phyloP scores from a whole-genome alignment of 2,113 vertebrate genomes.

The Pithys albifrons region DNA sequence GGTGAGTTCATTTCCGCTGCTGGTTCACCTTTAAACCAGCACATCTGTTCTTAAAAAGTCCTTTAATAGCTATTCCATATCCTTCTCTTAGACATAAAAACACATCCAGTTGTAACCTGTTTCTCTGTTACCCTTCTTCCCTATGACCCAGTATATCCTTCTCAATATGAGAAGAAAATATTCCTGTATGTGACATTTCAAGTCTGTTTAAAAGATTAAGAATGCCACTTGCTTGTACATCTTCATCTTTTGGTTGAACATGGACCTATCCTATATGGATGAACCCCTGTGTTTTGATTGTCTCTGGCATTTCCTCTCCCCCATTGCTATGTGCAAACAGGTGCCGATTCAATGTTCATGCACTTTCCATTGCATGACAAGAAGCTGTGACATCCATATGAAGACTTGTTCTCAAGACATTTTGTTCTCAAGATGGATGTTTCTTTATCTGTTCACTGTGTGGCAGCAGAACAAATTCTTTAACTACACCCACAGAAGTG shows the following conservation, averaged over 20 bases:
- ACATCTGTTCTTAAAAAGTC: neutral
- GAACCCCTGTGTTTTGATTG: neutral
- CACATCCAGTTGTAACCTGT: neutral
- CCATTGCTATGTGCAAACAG: neutral
- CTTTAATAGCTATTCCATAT: neutral
- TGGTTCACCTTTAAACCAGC: too few species aligned
- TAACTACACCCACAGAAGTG: neutral
- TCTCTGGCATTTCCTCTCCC: neutral
- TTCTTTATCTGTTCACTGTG: neutral
- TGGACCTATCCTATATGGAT: neutral
- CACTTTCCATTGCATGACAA: neutral
- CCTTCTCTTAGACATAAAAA: neutral
- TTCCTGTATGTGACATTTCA: neutral
- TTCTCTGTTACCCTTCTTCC: neutral
- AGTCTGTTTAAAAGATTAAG: neutral
- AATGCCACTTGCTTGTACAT: neutral
- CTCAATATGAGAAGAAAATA: neutral
- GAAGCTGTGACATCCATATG: neutral
- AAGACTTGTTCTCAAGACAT: neutral
- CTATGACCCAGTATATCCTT: neutral
- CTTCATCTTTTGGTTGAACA: neutral
- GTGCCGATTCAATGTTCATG: rapidly evolving
- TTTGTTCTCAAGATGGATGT: neutral
- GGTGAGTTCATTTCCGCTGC: too few species aligned
- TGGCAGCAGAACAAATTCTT: neutral